These are phyloP conservation scores for Calidris pygmaea DNA, from an alignment of 2,113 vertebrate species.

Conservation along the genomic window DNA sequence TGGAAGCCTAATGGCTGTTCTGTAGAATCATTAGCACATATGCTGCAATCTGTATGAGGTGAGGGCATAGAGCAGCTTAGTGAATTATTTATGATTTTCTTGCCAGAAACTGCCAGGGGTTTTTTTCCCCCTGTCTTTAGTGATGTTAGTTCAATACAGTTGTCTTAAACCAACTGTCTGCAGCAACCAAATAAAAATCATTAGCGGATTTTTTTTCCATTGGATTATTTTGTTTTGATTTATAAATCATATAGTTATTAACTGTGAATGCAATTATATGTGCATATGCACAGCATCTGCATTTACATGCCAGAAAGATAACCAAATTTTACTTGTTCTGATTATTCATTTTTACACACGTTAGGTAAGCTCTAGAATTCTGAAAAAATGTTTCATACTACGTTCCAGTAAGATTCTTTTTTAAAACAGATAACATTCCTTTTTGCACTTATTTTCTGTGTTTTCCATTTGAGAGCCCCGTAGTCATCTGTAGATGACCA, in stretches of 20 bases:
- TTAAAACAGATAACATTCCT: background rate
- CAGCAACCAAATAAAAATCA: background rate
- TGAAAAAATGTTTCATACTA: background rate
- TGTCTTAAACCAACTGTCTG: background rate
- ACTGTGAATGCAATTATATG: background rate
- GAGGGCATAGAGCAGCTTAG: background rate
- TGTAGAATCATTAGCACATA: background rate
- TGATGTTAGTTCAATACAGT: background rate
- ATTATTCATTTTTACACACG: background rate
- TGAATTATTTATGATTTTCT: constrained; percentile 30
- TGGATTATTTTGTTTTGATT: background rate
- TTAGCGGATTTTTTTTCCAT: background rate
- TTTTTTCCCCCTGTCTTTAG: background rate
- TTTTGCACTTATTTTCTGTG: background rate
- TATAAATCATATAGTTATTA: background rate
- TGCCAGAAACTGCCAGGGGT: background rate
- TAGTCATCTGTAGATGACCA: background rate
- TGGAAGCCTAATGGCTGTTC: background rate
- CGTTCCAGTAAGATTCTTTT: background rate
- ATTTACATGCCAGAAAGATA: background rate
- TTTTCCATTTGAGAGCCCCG: background rate
- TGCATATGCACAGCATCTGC: background rate
- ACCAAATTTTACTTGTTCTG: background rate
- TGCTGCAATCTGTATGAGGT: background rate
- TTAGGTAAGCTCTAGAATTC: background rate